Evolutionary conservation across 2,113 vertebrate species (phyloP), one percentile per base, ranked within the genome.

Genomic region (Amblyopsis rosae): DNA sequence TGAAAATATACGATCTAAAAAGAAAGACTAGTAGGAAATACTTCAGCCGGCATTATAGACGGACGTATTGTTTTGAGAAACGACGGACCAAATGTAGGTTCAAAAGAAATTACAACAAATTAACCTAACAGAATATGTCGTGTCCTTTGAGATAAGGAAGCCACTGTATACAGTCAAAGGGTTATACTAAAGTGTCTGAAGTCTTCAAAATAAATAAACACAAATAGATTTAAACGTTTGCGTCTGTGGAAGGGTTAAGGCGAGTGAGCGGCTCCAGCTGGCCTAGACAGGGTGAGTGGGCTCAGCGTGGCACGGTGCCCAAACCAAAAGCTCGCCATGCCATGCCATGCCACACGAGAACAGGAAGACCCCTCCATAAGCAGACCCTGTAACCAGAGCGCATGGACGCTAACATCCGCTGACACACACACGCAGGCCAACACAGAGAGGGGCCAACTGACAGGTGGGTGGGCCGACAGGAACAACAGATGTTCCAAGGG

Each of bases 191-290:
- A 41, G 35, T 41, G 35, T 41, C 35, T 41, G 35, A 41, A 41
- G 35, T 41, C 35, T 41, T 6, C 35, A 6, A 41, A 41, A 41
- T 26, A 26, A 26, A 26, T 26, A 41, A 41, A 41, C 4, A 41
- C 35, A 5, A 41, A 41, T 4, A 8, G 35, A 41, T 41, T 41
- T 41, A 41, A 6, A 41, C 7, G 4, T 41, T 41, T 41, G 35
- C 4, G 35, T 41, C 51, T 77, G 63, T 65, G 50, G 62, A 86
- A 79, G 77, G 66, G 85, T 85, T 86, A 81, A 87, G 74, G 54
- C 41, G 54, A 72, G 67, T 32, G 79, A 75, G 69, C 72, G 79
- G 32, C 1, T 63, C 82, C 76, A 79, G 81, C 83, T 88, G 85
- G 83, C 79, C 67, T 55, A 74, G 65, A 77, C 60, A 77, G 81